Evolutionary conservation across 2,888 invertebrate genomes (phyloP).

Genomic region (Xanthia togata): DNA sequence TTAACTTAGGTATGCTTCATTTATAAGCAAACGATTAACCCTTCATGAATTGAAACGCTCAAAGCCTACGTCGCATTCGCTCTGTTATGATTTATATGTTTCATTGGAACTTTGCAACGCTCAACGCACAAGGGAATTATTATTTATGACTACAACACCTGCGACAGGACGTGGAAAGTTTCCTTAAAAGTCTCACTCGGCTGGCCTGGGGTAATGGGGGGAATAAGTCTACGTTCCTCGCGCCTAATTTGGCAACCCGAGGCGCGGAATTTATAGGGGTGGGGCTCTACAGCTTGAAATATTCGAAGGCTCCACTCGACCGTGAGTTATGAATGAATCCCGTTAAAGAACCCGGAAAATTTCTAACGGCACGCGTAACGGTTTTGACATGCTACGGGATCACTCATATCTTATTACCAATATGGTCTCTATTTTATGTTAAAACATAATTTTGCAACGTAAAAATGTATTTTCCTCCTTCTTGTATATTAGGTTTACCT

Average conservation of each 20-base stretch:
- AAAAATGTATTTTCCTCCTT: slow-evolving; percentile 24
- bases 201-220: slow-evolving; percentile 82
- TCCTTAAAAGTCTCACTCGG: slow-evolving; percentile 79
- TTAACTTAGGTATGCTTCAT: neutral
- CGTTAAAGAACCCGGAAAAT: slow-evolving; percentile 90
- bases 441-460: slow-evolving; percentile 25
- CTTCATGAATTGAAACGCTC: slow-evolving; percentile 25
- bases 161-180: slow-evolving; percentile 84
- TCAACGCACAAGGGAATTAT: slow-evolving; percentile 74
- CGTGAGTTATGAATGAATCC: slow-evolving; percentile 91
- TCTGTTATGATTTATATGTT: slow-evolving; percentile 57
- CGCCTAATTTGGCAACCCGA: slow-evolving; percentile 91
- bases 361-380: slow-evolving; percentile 83
- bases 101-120: slow-evolving; percentile 72
- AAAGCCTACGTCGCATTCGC: slow-evolving; percentile 27
- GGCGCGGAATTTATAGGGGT: slow-evolving; percentile 90
- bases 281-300: slow-evolving; percentile 87
- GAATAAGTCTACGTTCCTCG: slow-evolving; percentile 87
- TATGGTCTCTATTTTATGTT: slow-evolving; percentile 57
- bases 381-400: slow-evolving; percentile 73
- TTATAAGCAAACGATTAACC: slow-evolving; percentile 3
- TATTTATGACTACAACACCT: slow-evolving; percentile 82
- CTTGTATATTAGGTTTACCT: slow-evolving; percentile 35
- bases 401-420: slow-evolving; percentile 62
- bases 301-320: slow-evolving; percentile 89